Base-by-base conservation (phyloP, 2,888 invertebrate genomes). In the Ichneumon xanthorius region DNA sequence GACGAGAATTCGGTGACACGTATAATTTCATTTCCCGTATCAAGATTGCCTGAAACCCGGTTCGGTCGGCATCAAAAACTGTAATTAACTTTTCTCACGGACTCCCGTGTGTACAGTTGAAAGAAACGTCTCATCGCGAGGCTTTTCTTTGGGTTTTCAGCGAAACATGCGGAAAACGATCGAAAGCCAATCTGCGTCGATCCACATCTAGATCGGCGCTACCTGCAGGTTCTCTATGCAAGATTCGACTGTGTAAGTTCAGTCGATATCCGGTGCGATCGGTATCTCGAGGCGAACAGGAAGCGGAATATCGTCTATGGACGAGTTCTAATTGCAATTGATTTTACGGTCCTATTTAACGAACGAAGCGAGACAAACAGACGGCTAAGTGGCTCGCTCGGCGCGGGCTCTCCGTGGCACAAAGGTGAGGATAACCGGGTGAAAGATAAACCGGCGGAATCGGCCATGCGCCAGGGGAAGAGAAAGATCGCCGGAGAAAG, bases 301-400 rank as follows among this genome's bases (percentile, higher is more conserved):
- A 63, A 63, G 37, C 9, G 16, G 30, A 63, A 37, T 63, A 63
- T 63, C 37, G n/a, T 37, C 6, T n/a, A 70, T 22, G 22, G 45
- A 70, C 26, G 14, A 22, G 58, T 37, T 71, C 53, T 76, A 76
- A 82, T 85, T 76, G 81, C 53, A 81, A 81, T 85, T 78, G 85
- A 75, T 82, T 75, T 67, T 30, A 71, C 53, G 78, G 55, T 76
- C 40, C 19, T 58, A 65, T 58, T 71, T 45, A 75, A 63, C 33
- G 63, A 79, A 85, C 82, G 75, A 67, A 71, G 75, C 55, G 79
- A 82, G 71, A 79, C 67, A 71, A 85, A 85, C 82, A 72, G 77
- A 85, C 82, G 67, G 82, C 80, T 67, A 76, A 80, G 75, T 67
- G 67, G 78, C 67, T 78, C 72, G 68, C 67, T 63, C 77, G 45